Evolutionary conservation across 1,140 invertebrate genomes (phyloP).

Genomic region (Diploscapter pachys): DNA sequence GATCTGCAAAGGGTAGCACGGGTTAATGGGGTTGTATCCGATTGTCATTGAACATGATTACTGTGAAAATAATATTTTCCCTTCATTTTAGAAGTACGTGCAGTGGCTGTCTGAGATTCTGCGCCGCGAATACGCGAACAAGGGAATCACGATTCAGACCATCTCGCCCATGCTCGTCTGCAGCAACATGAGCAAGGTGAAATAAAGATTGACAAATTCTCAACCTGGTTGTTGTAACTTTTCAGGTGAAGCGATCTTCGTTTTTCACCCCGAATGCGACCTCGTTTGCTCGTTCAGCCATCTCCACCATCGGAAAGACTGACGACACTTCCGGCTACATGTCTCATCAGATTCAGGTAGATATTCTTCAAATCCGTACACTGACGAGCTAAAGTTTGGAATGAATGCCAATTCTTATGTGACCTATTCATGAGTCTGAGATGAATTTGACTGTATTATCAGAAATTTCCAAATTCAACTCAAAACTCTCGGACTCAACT

Average conservation of each 20-base stretch:
- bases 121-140: slow-evolving; percentile 47
- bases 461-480: no score
- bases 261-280: slow-evolving; percentile 47
- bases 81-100: slow-evolving; percentile 45
- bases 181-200: slow-evolving; percentile 53
- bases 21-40: no score
- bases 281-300: slow-evolving; percentile 40
- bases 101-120: slow-evolving; percentile 39
- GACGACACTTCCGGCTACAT: slow-evolving; percentile 54
- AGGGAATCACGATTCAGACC: slow-evolving; percentile 46
- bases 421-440: no score
- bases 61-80: neutral
- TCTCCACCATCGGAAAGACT: slow-evolving; percentile 46
- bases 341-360: slow-evolving; percentile 50
- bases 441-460: no score
- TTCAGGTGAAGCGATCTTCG: slow-evolving; percentile 35
- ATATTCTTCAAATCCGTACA: no score
- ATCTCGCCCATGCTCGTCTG: slow-evolving; percentile 54
- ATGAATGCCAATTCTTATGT: no score
- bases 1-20: no score
- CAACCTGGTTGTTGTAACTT: no score
- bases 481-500: no score
- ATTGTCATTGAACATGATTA: no score
- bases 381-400: no score
- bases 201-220: no score